Evolutionary conservation across 2,113 vertebrate genomes (phyloP), one percentile per base, ranked within the genome.

Genomic region (Tupaia tana): DNA sequence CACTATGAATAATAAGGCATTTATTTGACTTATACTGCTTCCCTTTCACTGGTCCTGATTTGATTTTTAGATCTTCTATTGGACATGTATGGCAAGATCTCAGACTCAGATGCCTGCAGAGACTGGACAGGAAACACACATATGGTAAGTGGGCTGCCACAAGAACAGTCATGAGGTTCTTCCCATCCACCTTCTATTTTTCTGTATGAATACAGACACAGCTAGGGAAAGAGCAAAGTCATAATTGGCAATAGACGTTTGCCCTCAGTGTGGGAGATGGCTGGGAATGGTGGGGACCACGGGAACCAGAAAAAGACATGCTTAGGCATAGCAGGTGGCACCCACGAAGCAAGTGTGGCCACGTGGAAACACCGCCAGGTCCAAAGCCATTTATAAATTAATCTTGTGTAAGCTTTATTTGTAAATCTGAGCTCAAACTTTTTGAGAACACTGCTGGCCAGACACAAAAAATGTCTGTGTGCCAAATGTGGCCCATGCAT

Each of bases 351-450:
- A 56, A 66, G 13, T 1, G 71, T 52, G 66, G 70, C 73, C 54
- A 27, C 0, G 19, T 20, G 34, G 71, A 94, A 77, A 70, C 8
- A 16, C 4, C 74, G 25, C 52, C 52, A 54, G 43, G 56, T 82
- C 69, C 69, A 92, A 84, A 94, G 52, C 8, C 80, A 91, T 22
- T 88, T 67, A 31, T 34, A 93, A 91, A 77, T 29, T 16, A 77
- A 77, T n/a, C 63, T 8, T 31, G 4, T 66, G 1, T 84, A 90
- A 84, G 34, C 10, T 73, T 83, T 71, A 85, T 71, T 69, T 82
- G 43, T 77, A 94, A 88, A n/a, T 74, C 27, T 81, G 80, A 27
- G n/a, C 63, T 89, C 43, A 73, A 78, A 31, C 16, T 59, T 88
- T 94, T 78, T 82, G 15, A 82, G 75, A 91, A 22, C 14, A 66